These are phyloP conservation scores for Mormoops blainvillei DNA, from an alignment of 2,113 vertebrate genomes.

Conservation along the genomic window DNA sequence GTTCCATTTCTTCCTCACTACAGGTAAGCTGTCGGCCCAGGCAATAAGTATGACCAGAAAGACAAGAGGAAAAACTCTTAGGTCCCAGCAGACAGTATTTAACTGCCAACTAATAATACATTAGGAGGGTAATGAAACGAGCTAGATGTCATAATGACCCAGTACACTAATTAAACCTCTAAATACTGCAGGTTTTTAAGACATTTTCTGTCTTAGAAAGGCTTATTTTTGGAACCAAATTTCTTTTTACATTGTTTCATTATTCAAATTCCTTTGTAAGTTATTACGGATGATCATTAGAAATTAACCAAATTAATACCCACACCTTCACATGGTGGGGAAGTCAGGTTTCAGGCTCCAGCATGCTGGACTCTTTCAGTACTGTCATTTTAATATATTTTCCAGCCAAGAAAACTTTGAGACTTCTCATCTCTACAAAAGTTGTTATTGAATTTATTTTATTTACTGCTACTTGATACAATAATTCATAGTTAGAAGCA, in stretches of 20 bases:
- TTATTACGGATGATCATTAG: slow-evolving; percentile 60
- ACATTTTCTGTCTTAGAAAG: slow-evolving; percentile 77
- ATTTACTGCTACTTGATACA: background rate
- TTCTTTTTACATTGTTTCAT: slow-evolving; percentile 76
- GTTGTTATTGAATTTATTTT: slow-evolving; percentile 1
- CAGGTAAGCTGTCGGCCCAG: slow-evolving; percentile 91
- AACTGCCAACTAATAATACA: slow-evolving; percentile 82
- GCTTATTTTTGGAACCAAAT: slow-evolving; percentile 75
- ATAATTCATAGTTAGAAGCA: background rate
- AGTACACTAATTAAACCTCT: slow-evolving; percentile 83
- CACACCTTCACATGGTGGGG: background rate
- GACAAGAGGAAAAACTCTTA: slow-evolving; percentile 75
- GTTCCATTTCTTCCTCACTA: slow-evolving; percentile 88
- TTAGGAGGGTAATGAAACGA: slow-evolving; percentile 80
- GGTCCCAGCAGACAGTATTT: slow-evolving; percentile 83
- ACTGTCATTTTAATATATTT: background rate
- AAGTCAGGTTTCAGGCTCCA: slow-evolving; percentile 17
- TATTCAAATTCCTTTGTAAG: slow-evolving; percentile 65
- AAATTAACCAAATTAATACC: slow-evolving; percentile 75
- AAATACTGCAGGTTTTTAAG: slow-evolving; percentile 80
- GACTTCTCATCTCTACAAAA: background rate
- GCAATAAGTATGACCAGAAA: slow-evolving; percentile 81
- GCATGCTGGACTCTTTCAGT: background rate
- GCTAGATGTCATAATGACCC: slow-evolving; percentile 83
- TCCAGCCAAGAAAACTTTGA: background rate